Percentiles rank a stretch among this genome's conserved stretches.
These are phyloP conservation scores for Rhabdomys dilectus DNA, from an alignment of 2,113 vertebrate genomes.

Conservation along the genomic window DNA sequence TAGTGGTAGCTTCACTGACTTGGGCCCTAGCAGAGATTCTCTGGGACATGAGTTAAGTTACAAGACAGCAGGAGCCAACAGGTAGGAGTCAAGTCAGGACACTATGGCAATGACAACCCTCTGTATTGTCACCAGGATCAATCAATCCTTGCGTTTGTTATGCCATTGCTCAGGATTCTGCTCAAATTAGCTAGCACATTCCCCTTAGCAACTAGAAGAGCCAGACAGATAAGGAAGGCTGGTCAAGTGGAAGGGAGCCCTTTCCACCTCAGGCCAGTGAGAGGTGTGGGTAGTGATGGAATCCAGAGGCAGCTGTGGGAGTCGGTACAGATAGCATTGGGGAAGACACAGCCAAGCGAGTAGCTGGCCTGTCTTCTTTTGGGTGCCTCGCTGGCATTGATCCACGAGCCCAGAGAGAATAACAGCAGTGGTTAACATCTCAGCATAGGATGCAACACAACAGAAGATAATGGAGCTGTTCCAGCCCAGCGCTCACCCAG, in stretches of 20 bases:
- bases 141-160: neutral
- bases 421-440: neutral
- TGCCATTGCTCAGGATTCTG: neutral
- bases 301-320: neutral
- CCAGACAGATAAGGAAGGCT: no score
- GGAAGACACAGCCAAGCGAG: neutral
- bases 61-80: neutral
- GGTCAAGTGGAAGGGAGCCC: neutral
- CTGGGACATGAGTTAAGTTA: neutral
- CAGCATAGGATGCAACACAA: neutral
- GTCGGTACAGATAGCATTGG: no score
- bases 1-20: neutral
- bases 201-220: neutral
- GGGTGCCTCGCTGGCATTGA: neutral
- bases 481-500: neutral
- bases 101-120: neutral
- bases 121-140: neutral
- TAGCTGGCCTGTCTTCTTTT: neutral
- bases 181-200: neutral
- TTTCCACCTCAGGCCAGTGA: neutral
- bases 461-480: neutral
- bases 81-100: neutral
- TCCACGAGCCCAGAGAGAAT: neutral
- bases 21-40: neutral
- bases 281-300: neutral